Conservation (phyloP, 2,888 invertebrate species). For the Euproctis similis region DNA sequence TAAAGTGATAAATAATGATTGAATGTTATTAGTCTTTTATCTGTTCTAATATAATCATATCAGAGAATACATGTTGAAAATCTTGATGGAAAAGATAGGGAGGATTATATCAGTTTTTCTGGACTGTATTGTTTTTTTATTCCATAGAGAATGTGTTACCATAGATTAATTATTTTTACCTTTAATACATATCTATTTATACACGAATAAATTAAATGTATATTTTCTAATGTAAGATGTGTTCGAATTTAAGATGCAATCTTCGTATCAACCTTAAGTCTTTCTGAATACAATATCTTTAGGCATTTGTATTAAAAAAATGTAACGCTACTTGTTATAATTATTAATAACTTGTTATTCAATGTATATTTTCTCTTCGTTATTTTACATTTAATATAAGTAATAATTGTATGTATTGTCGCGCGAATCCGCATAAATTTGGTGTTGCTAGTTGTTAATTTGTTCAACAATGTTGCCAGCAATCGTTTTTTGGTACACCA, state of each 20-base stretch:
- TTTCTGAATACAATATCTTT: too few relatives aligned
- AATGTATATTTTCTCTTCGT: slow-evolving; percentile 14
- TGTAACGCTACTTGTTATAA: slow-evolving; percentile 6
- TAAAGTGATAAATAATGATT: background rate
- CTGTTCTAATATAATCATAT: slow-evolving; percentile 1
- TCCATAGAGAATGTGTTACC: slow-evolving; percentile 65
- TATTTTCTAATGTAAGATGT: slow-evolving; percentile 57
- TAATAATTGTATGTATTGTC: slow-evolving; percentile 23
- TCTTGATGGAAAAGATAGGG: slow-evolving; percentile 9
- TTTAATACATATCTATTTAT: slow-evolving; percentile 62
- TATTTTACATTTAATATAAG: slow-evolving; percentile 16
- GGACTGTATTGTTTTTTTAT: slow-evolving; percentile 28
- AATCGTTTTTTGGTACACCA: slow-evolving; percentile 35
- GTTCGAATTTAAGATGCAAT: slow-evolving; percentile 50
- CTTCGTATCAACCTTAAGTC: slow-evolving; percentile 37
- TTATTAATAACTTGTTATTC: slow-evolving; percentile 12
- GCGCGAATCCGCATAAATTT: slow-evolving; percentile 37
- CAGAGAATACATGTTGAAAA: slow-evolving; percentile 10
- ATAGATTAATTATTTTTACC: slow-evolving; percentile 58
- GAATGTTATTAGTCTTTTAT: background rate
- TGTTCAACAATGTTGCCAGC: slow-evolving; percentile 42
- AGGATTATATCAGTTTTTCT: slow-evolving; percentile 13
- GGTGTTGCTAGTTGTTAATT: slow-evolving; percentile 52
- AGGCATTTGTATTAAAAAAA: slow-evolving; percentile 22
- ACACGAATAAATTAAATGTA: slow-evolving; percentile 50